Percentiles rank a stretch among this genome's conserved stretches.
phyloP scores from a whole-genome alignment of 2,113 vertebrate species.

The Paramisgurnus dabryanus region DNA sequence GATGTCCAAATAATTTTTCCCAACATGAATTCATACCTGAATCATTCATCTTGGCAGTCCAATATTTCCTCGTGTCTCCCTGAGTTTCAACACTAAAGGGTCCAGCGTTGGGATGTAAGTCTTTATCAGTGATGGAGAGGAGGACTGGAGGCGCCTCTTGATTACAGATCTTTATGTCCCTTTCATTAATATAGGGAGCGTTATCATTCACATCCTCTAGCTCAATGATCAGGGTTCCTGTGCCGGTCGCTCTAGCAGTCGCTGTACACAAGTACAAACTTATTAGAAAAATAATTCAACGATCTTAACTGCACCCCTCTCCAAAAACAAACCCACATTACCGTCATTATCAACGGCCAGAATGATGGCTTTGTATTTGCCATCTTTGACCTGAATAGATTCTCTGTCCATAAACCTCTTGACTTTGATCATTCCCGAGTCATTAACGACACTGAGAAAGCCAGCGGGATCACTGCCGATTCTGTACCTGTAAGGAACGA shows the following conservation, averaged over 20 bases:
- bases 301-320: not conserved
- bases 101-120: slow-evolving; percentile 73
- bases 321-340: slow-evolving; percentile 54
- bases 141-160: not conserved
- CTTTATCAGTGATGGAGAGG: slow-evolving; percentile 71
- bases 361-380: slow-evolving; percentile 78
- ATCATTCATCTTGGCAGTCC: slow-evolving; percentile 67
- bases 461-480: slow-evolving; percentile 74
- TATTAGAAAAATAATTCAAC: not conserved
- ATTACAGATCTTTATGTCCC: slow-evolving; percentile 52
- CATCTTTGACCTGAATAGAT: slow-evolving; percentile 63
- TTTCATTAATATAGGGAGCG: slow-evolving; percentile 60
- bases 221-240: slow-evolving; percentile 68
- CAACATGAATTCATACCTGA: slow-evolving; percentile 68
- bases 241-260: slow-evolving; percentile 65
- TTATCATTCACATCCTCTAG: slow-evolving; percentile 70
- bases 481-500: slow-evolving; percentile 72
- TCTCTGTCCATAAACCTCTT: slow-evolving; percentile 81
- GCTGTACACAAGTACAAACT: slow-evolving; percentile 46
- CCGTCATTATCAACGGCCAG: slow-evolving; percentile 77
- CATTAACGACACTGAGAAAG: slow-evolving; percentile 76
- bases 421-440: slow-evolving; percentile 73
- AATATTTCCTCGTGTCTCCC: slow-evolving; percentile 72
- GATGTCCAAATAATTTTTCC: too few relatives aligned
- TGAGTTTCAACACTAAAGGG: slow-evolving; percentile 75